Evolutionary conservation across 1,140 invertebrate species (phyloP), one percentile per base, ranked within the genome.

Genomic region (Doryteuthis pealeii): DNA sequence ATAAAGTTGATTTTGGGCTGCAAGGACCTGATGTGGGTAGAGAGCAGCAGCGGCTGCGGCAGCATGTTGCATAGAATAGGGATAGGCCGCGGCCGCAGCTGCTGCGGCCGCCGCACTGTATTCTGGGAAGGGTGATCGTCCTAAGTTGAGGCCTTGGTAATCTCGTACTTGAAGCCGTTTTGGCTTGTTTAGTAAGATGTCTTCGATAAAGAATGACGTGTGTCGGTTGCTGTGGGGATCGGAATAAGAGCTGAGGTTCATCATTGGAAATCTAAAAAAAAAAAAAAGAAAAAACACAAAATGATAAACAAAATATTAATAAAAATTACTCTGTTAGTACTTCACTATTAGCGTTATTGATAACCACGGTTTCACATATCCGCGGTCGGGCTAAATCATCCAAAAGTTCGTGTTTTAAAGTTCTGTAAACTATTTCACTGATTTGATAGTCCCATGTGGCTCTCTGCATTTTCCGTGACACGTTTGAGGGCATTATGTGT

Each of bases 201-300:
- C 94, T 80, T 95, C 92, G 79, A 95, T 94, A 75, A 94, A 89
- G 86, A 94, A 93, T 18, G 93, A 93, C 15, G 80, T 82, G 58
- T 79, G 73, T 70, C 83, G 75, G 14, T 80, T 71, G 15, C 74
- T 74, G 30, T 71, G 43, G 14, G 49, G 49, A 40, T 78, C 74
- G 2, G 78, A 70, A 22, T 62, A 62, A 6, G 54, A 62, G 26
- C 54, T 62, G 5, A 62, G 54, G 54, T 62, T 62, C 54, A 62
- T 62, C 54, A 62, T 62, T 62, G 54, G 54, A 62, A 28, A 22
- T 62, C 54, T 62, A 5, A n/a, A 28, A 22, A 62, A 22, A n/a
- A n/a, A n/a, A n/a, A n/a, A n/a, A n/a, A n/a, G n/a, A n/a, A n/a
- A n/a, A n/a, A n/a, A n/a, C n/a, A n/a, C n/a, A n/a, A n/a, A n/a